Conservation (phyloP, 2,797 vertebrate genomes). For the Prunella strophiata region DNA sequence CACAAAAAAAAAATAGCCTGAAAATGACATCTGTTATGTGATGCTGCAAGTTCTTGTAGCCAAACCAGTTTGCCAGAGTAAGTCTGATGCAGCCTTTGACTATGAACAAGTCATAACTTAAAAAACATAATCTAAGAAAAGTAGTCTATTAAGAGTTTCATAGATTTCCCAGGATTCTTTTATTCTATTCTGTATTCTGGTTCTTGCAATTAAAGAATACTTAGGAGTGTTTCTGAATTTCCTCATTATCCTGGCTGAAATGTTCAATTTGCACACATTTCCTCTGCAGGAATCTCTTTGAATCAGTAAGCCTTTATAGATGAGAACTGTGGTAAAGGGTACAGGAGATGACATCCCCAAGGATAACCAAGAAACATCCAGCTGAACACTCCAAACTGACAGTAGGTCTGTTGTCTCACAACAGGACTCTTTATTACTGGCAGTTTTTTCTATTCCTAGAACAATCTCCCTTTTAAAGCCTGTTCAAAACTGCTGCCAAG, state of each 20-base stretch:
- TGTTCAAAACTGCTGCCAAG: slow-evolving; percentile 27
- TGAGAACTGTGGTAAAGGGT: slow-evolving; percentile 4
- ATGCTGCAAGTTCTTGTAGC: background rate
- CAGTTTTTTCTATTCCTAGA: background rate
- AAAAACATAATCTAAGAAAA: background rate
- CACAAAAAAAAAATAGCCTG: background rate
- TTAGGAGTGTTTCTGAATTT: background rate
- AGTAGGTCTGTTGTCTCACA: slow-evolving; percentile 6
- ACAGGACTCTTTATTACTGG: background rate
- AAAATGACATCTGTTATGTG: background rate
- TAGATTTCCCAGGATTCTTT: background rate
- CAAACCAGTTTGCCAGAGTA: background rate
- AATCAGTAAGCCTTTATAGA: background rate
- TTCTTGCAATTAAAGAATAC: background rate
- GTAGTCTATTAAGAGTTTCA: background rate
- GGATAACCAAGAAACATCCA: background rate
- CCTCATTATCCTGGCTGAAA: background rate
- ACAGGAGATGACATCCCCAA: slow-evolving; percentile 20
- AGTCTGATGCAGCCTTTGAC: background rate
- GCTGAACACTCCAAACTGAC: background rate
- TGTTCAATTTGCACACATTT: background rate
- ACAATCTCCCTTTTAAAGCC: slow-evolving; percentile 26
- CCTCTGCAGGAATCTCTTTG: background rate
- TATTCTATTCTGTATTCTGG: background rate
- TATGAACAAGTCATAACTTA: background rate